Conservation (phyloP, 2,888 invertebrate genomes). For the Drosophila siamana region DNA sequence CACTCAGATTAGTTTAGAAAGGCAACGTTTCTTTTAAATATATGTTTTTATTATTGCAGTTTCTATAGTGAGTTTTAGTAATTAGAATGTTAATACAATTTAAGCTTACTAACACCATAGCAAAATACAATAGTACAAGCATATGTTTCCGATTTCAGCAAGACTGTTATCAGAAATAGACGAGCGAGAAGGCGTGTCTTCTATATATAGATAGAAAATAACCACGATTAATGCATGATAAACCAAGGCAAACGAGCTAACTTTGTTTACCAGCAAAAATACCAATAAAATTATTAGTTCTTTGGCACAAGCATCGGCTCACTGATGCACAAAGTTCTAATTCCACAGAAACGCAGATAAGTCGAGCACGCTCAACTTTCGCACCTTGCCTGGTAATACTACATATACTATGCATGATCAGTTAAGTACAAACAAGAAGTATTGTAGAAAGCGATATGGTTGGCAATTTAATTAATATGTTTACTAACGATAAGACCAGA, state of each 20-base stretch:
- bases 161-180: no score
- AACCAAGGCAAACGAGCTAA: neutral
- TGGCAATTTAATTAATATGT: conserved; percentile 5
- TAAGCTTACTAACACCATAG: no score
- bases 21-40: no score
- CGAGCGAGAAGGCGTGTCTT: neutral
- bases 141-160: no score
- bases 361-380: neutral
- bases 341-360: neutral
- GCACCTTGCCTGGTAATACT: neutral
- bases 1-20: no score
- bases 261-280: neutral
- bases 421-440: neutral
- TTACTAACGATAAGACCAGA: conserved; percentile 4
- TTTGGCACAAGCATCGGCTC: neutral
- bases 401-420: neutral
- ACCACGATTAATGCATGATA: neutral
- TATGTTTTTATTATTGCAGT: no score
- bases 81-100: no score
- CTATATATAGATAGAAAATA: neutral
- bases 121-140: no score
- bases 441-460: neutral
- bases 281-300: neutral
- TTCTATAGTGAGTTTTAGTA: no score
- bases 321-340: neutral